Evolutionary conservation across 2,113 vertebrate genomes (phyloP), one percentile per base, ranked within the genome.

Genomic region (Narcine bancroftii): DNA sequence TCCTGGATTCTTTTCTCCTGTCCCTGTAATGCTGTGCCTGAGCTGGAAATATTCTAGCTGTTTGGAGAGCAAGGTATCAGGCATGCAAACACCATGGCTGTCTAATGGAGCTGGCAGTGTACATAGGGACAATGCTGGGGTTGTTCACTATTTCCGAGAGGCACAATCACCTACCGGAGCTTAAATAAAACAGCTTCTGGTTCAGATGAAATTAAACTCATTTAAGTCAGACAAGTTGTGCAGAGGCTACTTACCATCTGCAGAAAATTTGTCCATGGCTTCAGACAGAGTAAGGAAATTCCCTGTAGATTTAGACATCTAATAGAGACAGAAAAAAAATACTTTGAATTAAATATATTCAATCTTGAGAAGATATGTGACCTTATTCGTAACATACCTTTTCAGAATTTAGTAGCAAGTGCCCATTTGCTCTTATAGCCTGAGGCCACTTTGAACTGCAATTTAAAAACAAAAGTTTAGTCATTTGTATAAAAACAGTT

Each of bases 251-350:
- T 95, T 94, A 99, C 99, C 99, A 93, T 99, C 99, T 83, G 99
- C 98, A 95, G 99, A 99, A 95, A 98, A 99, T 95, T 99, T 99
- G 92, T 96, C 95, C 92, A 99, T 93, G 93, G 98, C 97, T 94
- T 99, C 95, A 79, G 47, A 93, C 92, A 99, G 95, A 83, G 98
- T 99, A 91, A 99, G 98, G 93, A 99, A 99, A 95, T 99, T 99
- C 93, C 99, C 99, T 53, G 99, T 99, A 76, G 99, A 99, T 95
- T 99, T 99, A 93, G 99, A 99, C 99, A 99, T 99, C 99, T 99
- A 94, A 93, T 94, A 77, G 93, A 65, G 92, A 92, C 87, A 91
- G 50, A 42, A 19, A 0, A 26, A 6, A 65, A 47, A 91, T 71
- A 36, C 0, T 60, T 47, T 29, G 0, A 1, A 89, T 19, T 75